A percentile compares a stretch with the other conserved stretches of the same genome.
Conservation (phyloP, 2,888 invertebrate species). For the Meta bourneti region DNA sequence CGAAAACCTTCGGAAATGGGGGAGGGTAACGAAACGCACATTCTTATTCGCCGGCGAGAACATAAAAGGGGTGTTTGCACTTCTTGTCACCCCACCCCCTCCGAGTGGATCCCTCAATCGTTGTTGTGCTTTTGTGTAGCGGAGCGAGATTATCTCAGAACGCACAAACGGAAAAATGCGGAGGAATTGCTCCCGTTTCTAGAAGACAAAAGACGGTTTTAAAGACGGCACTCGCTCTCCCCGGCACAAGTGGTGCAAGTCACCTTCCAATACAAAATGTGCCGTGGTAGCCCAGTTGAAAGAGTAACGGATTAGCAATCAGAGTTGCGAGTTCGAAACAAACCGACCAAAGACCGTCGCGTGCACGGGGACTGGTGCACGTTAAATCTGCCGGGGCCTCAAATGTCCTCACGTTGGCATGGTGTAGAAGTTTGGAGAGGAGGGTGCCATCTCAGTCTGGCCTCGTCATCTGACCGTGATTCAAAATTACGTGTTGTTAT, state of each 20-base stretch:
- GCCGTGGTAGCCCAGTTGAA: too few species aligned
- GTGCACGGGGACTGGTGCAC: too few species aligned
- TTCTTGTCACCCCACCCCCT: neutral
- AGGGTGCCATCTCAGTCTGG: too few species aligned
- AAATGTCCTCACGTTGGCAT: too few species aligned
- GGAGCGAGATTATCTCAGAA: neutral
- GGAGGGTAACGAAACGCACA: neutral
- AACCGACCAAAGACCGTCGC: too few species aligned
- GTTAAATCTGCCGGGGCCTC: too few species aligned
- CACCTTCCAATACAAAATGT: neutral
- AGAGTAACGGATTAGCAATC: too few species aligned
- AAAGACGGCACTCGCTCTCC: constrained; percentile 1
- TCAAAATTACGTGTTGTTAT: too few species aligned
- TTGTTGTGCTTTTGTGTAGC: constrained; percentile 57
- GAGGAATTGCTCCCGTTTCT: neutral
- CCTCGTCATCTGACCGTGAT: too few species aligned
- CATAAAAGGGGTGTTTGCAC: constrained; percentile 62
- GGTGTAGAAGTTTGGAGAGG: too few species aligned
- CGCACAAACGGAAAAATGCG: constrained; percentile 28
- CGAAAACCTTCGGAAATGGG: constrained; percentile 32
- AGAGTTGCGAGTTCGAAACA: too few species aligned
- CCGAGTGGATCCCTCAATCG: neutral
- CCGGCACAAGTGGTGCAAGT: constrained; percentile 16
- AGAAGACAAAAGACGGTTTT: constrained; percentile 41
- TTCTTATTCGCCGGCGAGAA: constrained; percentile 50